Percentiles rank a stretch among this genome's conserved stretches.
These are phyloP conservation scores for Ormia ochracea DNA, from an alignment of 2,888 invertebrate species.

Conservation along the genomic window DNA sequence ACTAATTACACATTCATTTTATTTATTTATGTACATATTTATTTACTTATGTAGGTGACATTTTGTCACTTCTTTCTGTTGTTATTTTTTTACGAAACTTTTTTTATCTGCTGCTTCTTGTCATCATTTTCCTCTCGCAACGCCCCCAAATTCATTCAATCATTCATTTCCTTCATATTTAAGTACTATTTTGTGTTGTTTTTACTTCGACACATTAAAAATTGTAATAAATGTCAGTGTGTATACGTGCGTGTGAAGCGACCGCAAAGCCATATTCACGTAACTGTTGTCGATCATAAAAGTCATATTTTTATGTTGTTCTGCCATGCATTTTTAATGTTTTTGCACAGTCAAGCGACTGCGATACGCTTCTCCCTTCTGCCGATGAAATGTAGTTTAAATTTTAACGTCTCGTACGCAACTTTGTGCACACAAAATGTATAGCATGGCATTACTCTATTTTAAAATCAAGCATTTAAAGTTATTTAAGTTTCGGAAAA, in stretches of 20 bases:
- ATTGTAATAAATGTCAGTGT: not conserved
- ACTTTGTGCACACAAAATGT: not conserved
- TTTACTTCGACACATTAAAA: conserved; percentile 8
- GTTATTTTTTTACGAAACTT: not conserved
- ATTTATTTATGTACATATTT: not conserved
- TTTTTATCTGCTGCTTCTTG: conserved; percentile 2
- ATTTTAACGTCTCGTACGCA: not conserved
- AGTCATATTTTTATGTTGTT: conserved; percentile 8
- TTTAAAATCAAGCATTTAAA: no score
- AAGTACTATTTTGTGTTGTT: not conserved
- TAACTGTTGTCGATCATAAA: conserved; percentile 42
- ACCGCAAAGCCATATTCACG: conserved; percentile 38
- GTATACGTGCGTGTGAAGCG: not conserved
- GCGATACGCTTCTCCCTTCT: not conserved
- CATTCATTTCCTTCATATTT: conserved; percentile 34
- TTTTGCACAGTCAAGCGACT: not conserved
- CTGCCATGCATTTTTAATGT: conserved; percentile 20
- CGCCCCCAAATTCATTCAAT: conserved; percentile 31
- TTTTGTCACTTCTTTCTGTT: conserved; percentile 20
- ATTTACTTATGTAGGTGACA: conserved; percentile 49
- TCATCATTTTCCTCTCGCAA: conserved; percentile 10
- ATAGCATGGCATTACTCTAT: no score
- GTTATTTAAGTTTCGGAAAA: not conserved
- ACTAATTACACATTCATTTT: conserved; percentile 23
- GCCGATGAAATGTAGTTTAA: not conserved